A percentile compares a stretch with the other conserved stretches of the same genome.
These are phyloP conservation scores for Mythimna albipuncta DNA, from an alignment of 2,888 invertebrate species.

Conservation along the genomic window DNA sequence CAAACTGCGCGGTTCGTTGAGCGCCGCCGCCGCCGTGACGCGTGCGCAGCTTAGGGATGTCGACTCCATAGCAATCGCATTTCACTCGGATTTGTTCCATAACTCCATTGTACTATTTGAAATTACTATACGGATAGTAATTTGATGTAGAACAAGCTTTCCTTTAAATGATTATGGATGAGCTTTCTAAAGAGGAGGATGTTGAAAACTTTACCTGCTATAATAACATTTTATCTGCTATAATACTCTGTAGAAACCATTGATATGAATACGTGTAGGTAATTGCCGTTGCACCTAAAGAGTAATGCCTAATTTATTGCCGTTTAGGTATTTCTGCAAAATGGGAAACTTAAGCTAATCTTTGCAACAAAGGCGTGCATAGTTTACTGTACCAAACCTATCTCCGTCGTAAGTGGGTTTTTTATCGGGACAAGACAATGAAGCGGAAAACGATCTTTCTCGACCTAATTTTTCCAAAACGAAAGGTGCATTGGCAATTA, in stretches of 20 bases:
- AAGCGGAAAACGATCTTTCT: constrained; percentile 55
- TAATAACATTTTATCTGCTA: constrained; percentile 42
- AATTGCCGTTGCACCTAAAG: constrained; percentile 13
- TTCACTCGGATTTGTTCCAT: constrained; percentile 57
- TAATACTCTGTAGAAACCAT: constrained; percentile 39
- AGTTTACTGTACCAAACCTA: neutral
- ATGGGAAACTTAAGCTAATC: constrained; percentile 24
- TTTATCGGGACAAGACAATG: constrained; percentile 53
- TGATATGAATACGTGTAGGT: constrained; percentile 33
- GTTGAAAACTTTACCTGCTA: constrained; percentile 31
- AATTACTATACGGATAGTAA: constrained; percentile 32
- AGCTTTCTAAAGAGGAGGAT: constrained; percentile 51
- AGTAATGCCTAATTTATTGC: constrained; percentile 41
- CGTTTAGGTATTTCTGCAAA: constrained; percentile 29
- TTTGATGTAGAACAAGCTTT: constrained; percentile 41
- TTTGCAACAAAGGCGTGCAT: constrained; percentile 10
- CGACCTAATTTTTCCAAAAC: constrained; percentile 59
- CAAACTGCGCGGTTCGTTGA: constrained; percentile 78
- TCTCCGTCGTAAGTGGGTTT: constrained; percentile 8
- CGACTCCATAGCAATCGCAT: constrained; percentile 56
- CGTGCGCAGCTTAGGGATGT: constrained; percentile 60
- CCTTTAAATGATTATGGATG: constrained; percentile 47
- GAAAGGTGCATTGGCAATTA: constrained; percentile 26
- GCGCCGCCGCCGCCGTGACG: constrained; percentile 43
- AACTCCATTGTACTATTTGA: constrained; percentile 59